Evolutionary conservation across 2,888 invertebrate genomes (phyloP), one percentile per base, ranked within the genome.

Genomic region (Graphium colonna): DNA sequence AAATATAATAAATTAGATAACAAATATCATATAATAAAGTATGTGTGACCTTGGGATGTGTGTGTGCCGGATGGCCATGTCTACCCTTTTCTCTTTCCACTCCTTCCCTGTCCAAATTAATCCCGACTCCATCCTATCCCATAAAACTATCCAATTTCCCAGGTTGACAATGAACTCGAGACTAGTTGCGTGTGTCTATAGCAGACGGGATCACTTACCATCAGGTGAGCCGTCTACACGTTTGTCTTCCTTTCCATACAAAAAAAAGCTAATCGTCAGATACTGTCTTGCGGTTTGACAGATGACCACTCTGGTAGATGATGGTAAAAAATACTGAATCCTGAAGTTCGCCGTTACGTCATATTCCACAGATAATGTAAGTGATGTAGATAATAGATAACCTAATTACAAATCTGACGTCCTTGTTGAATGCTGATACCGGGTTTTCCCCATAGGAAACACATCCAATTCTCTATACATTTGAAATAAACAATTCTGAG

Each of bases 401-500:
- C 10, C 2, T 10, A 36, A 36, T 36, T 36, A 31, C 9, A 36
- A 36, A 36, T 36, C 36, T 12, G 36, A 4, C 36, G 36, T 12
- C 36, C 36, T 36, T 12, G 36, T 36, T 3, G 36, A 39, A 31
- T 9, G 18, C 16, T 7, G 49, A 41, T 41, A 31, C 12, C 28
- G 41, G 49, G 41, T 17, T n/a, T 18, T 49, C 31, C 49, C 49
- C 12, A 41, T 10, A 17, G 17, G 9, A n/a, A 4, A 17, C 16
- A 3, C 18, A 10, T 7, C 13, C 18, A 26, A 8, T 36, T 42
- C 12, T 12, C 17, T 36, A 18, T 26, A 17, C 9, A 16, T 31
- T 28, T 10, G n/a, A 16, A n/a, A 16, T n/a, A 28, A 39, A 46
- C 46, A 21, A 3, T 46, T 46, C 36, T 45, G n/a, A 16, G 44